phyloP scores from a whole-genome alignment of 2,797 vertebrate genomes.

The Acropternis orthonyx region DNA sequence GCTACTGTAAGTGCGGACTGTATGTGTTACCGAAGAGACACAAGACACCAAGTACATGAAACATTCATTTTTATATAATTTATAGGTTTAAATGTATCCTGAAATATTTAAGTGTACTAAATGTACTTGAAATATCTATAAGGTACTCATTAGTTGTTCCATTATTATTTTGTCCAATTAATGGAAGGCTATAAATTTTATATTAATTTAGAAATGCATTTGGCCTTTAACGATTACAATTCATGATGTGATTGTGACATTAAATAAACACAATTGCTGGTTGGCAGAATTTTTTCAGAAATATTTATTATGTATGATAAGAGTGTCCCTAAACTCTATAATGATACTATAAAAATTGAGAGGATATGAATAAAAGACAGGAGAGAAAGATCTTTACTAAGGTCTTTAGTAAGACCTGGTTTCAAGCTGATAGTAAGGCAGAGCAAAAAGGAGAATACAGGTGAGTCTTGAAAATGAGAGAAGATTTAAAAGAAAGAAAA shows the following conservation, averaged over 20 bases:
- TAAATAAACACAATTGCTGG: conserved; percentile 39
- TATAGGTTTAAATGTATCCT: neutral
- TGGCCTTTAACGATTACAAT: neutral
- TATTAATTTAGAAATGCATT: conserved; percentile 34
- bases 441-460: neutral
- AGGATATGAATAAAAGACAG: neutral
- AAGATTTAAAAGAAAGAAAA: neutral
- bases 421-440: neutral
- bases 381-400: neutral
- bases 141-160: neutral
- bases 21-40: neutral
- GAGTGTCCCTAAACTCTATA: neutral
- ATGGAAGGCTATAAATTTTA: conserved; percentile 21
- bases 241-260: neutral
- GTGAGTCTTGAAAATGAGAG: neutral
- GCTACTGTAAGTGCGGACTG: neutral
- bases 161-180: conserved; percentile 42
- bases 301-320: conserved; percentile 31
- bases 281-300: neutral
- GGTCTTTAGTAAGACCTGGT: neutral
- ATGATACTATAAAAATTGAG: neutral
- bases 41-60: neutral
- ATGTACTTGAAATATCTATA: neutral
- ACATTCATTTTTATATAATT: neutral
- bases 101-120: conserved; percentile 7